Evolutionary conservation across 2,113 vertebrate species (phyloP).

Genomic region (Rhadina sibilatrix): DNA sequence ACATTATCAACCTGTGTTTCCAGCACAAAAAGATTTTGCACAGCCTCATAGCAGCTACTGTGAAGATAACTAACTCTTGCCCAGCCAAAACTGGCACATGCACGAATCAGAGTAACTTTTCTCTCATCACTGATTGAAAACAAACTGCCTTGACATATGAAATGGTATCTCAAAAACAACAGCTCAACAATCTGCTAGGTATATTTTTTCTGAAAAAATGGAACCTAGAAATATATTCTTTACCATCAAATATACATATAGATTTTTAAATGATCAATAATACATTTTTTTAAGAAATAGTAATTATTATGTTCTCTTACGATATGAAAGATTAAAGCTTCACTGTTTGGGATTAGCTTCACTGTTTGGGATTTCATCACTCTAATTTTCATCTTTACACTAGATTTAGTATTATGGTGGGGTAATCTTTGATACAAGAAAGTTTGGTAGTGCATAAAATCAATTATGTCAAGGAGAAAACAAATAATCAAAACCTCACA

Average conservation of each 20-base stretch:
- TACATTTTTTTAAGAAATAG: background rate
- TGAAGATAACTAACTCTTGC: background rate
- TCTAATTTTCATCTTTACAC: background rate
- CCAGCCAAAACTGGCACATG: background rate
- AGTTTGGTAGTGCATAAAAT: background rate
- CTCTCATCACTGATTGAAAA: background rate
- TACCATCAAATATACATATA: background rate
- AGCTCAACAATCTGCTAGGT: background rate
- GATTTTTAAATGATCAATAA: background rate
- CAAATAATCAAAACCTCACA: rapidly evolving
- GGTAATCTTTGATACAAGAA: background rate
- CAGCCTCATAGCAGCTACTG: background rate
- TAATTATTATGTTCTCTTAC: background rate
- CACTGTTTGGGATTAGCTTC: background rate
- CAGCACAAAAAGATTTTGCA: background rate
- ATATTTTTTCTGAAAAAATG: background rate
- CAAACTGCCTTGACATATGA: background rate
- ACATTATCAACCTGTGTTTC: background rate
- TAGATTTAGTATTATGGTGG: background rate
- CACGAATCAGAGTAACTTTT: background rate
- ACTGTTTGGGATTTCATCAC: background rate
- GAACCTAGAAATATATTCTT: background rate
- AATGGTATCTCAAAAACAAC: background rate
- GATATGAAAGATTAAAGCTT: background rate
- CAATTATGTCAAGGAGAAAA: background rate